Conservation (phyloP, 2,113 vertebrate genomes). For the Leuciscus idus region DNA sequence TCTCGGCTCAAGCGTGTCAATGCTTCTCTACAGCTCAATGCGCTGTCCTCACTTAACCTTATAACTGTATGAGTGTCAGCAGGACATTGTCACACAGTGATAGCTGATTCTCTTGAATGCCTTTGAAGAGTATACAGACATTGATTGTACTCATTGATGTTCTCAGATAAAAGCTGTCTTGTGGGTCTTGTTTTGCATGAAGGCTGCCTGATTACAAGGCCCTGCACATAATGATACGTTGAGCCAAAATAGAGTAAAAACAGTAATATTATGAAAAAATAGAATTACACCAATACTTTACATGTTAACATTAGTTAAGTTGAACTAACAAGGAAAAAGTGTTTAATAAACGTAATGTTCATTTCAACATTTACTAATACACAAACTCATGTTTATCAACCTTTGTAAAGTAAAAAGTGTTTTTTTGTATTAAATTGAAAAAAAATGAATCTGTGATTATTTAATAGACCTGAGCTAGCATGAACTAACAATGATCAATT, state of each 20-base stretch:
- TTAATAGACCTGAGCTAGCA: not conserved
- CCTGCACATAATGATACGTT: no score
- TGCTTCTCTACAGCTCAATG: constrained; percentile 9
- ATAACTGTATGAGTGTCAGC: constrained; percentile 2
- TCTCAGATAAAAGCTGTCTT: not conserved
- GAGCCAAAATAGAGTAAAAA: no score
- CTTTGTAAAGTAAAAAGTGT: no score
- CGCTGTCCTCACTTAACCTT: constrained; percentile 9
- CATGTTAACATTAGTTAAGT: not conserved
- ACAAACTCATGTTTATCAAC: no score
- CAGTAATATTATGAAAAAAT: no score
- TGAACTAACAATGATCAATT: not conserved
- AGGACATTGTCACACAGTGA: not conserved
- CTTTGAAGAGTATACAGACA: not conserved
- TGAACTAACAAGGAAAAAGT: not conserved
- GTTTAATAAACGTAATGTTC: not conserved
- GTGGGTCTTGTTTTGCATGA: not conserved
- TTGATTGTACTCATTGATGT: not conserved
- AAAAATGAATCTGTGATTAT: no score
- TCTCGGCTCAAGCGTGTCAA: constrained; percentile 16
- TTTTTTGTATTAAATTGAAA: no score
- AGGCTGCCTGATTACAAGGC: not conserved
- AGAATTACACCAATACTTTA: no score
- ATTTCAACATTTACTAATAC: not conserved
- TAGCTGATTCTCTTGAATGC: constrained; percentile 1